Percentiles rank a stretch among this genome's conserved stretches.
phyloP scores from a whole-genome alignment of 1,140 invertebrate species.

The Muscidifurax raptorellus region DNA sequence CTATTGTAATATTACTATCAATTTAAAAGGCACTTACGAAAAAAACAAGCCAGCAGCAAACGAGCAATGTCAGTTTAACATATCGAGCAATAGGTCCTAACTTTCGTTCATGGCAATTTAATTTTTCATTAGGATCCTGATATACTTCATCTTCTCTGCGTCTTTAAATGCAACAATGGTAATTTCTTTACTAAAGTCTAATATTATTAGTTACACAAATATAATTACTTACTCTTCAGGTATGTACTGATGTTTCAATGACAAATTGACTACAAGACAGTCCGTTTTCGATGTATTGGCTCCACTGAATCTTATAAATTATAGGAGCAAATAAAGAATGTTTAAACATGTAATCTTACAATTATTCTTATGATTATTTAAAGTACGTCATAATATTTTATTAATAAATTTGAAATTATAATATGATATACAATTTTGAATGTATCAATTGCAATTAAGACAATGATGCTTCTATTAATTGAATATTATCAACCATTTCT shows the following conservation, averaged over 20 bases:
- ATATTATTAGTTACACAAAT: neutral
- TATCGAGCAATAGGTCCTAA: slow-evolving; percentile 60
- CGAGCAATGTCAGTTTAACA: slow-evolving; percentile 60
- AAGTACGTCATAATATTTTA: too few relatives aligned
- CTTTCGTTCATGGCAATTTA: slow-evolving; percentile 49
- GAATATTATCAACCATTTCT: too few relatives aligned
- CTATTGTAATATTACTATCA: too few relatives aligned
- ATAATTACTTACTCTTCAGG: slow-evolving; percentile 12
- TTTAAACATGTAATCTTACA: too few relatives aligned
- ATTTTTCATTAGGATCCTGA: slow-evolving; percentile 33
- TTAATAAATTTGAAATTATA: too few relatives aligned
- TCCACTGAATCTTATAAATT: slow-evolving; percentile 7
- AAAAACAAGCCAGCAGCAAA: slow-evolving; percentile 65
- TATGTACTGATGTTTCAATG: slow-evolving; percentile 11
- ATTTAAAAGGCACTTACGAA: slow-evolving; percentile 57
- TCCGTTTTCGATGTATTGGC: slow-evolving; percentile 27
- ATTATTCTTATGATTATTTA: too few relatives aligned
- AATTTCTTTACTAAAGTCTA: neutral
- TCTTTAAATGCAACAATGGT: neutral
- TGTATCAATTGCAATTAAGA: too few relatives aligned
- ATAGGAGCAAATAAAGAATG: neutral
- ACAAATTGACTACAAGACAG: slow-evolving; percentile 37
- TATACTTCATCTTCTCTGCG: neutral
- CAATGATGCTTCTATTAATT: too few relatives aligned
- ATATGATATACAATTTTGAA: too few relatives aligned